Conservation (phyloP, 30 jellyfish, hydroid and myxozoan species). For the Catostylus mosaicus region DNA sequence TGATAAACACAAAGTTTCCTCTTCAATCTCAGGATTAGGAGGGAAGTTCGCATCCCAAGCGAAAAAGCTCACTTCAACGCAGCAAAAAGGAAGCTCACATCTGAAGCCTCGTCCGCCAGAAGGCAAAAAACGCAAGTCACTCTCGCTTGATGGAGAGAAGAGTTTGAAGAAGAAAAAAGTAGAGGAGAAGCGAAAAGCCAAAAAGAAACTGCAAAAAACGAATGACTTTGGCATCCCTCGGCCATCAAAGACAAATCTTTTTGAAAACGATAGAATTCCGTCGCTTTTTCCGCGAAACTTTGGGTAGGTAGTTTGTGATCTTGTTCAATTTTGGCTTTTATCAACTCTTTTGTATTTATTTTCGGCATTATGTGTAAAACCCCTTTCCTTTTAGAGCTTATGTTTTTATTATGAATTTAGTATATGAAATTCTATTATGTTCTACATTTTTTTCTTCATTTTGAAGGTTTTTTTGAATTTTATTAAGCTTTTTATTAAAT, state of each 20-base stretch:
- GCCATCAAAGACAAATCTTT: slow-evolving; percentile 43
- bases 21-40: neutral
- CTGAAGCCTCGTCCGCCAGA: slow-evolving; percentile 1
- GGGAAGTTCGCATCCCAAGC: slow-evolving; percentile 22
- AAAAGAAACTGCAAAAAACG: slow-evolving; percentile 28
- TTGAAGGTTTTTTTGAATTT: no score
- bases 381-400: no score
- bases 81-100: neutral
- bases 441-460: no score
- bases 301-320: slow-evolving; percentile 6
- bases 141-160: slow-evolving; percentile 44
- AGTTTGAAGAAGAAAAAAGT: slow-evolving; percentile 39
- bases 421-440: no score
- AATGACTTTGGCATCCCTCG: slow-evolving; percentile 35
- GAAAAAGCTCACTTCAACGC: slow-evolving; percentile 14
- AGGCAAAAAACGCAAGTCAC: slow-evolving; percentile 46
- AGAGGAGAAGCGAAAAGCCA: slow-evolving; percentile 50
- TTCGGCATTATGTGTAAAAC: no score
- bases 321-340: no score
- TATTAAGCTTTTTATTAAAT: no score
- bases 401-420: no score
- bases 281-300: slow-evolving; percentile 41
- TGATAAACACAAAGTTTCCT: slow-evolving; percentile 6
- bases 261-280: slow-evolving; percentile 53
- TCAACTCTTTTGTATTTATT: no score